Evolutionary conservation across 2,888 invertebrate species (phyloP).

Genomic region (Caenorhabditis sinica): DNA sequence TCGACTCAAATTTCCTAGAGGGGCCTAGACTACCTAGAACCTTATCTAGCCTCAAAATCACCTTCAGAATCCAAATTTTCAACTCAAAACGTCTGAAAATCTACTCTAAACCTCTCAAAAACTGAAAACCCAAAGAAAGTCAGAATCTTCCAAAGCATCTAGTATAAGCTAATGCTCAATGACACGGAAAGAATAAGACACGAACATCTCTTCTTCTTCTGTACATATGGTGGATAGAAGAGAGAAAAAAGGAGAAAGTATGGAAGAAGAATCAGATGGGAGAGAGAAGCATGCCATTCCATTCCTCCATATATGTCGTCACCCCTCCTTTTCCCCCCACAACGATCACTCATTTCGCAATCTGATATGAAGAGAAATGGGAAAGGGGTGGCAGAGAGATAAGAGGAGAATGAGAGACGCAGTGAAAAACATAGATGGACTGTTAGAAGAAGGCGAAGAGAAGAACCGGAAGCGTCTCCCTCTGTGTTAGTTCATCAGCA

Average conservation of each 20-base stretch:
- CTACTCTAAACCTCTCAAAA: background rate
- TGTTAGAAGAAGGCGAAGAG: background rate
- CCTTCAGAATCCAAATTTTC: no score
- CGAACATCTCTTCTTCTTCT: background rate
- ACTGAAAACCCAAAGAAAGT: background rate
- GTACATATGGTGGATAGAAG: no score
- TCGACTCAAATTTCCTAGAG: no score
- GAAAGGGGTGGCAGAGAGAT: background rate
- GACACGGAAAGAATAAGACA: background rate
- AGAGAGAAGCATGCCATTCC: background rate
- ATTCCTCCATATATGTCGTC: background rate
- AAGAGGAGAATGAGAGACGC: background rate
- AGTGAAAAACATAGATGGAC: background rate
- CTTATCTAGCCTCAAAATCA: no score
- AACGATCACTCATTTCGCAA: constrained; percentile 2
- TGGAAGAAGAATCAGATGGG: background rate
- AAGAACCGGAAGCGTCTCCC: constrained; percentile 15
- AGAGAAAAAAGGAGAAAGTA: background rate
- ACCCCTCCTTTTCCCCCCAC: background rate
- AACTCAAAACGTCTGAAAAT: no score
- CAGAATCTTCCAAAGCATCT: no score
- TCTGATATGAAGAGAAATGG: constrained; percentile 24
- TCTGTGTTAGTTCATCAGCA: background rate
- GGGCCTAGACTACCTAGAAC: no score
- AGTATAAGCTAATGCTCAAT: background rate